phyloP scores from a whole-genome alignment of 2,113 vertebrate species.

The Strix aluco region DNA sequence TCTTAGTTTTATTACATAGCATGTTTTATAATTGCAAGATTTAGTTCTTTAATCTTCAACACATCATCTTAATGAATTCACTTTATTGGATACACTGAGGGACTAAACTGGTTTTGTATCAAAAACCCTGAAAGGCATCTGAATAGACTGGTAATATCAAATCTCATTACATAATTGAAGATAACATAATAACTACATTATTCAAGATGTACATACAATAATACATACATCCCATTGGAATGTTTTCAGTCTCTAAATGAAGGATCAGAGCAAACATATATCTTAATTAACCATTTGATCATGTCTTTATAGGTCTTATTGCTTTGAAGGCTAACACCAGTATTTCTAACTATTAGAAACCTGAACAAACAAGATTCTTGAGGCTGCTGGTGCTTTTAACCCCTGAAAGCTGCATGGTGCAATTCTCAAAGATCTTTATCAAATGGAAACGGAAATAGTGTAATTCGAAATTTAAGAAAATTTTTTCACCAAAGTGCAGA shows the following conservation, averaged over 20 bases:
- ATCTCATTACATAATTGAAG: neutral
- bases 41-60: slow-evolving; percentile 39
- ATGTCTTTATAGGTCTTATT: neutral
- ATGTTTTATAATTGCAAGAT: slow-evolving; percentile 41
- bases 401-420: neutral
- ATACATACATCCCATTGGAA: neutral
- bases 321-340: neutral
- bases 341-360: neutral
- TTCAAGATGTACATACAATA: neutral
- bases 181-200: neutral
- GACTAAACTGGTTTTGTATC: neutral
- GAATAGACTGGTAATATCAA: neutral
- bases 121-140: neutral
- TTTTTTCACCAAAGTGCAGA: neutral
- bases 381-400: neutral
- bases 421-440: neutral
- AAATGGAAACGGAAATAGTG: neutral
- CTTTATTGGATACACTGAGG: neutral
- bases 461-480: neutral
- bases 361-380: neutral
- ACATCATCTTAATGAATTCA: slow-evolving; percentile 15
- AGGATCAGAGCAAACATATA: neutral
- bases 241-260: neutral
- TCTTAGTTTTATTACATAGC: neutral
- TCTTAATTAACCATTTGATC: neutral